phyloP scores from a whole-genome alignment of 2,797 vertebrate species.

The Borostomias antarcticus region DNA sequence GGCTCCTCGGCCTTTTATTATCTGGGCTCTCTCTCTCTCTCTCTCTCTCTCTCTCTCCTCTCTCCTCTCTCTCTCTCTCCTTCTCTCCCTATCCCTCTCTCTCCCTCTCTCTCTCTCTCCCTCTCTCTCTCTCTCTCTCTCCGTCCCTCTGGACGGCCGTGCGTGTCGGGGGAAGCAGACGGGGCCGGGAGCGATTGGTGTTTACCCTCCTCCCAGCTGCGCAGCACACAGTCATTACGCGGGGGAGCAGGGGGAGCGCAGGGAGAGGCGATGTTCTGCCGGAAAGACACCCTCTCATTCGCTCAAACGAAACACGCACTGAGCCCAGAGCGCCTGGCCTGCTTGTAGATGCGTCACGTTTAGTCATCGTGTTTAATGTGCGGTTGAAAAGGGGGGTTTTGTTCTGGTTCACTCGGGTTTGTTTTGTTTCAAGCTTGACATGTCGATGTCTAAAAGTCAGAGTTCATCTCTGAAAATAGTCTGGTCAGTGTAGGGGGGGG shows the following conservation, averaged over 20 bases:
- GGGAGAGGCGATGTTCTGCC: constrained; percentile 39
- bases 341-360: constrained; percentile 22
- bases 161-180: constrained; percentile 34
- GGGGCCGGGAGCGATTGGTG: constrained; percentile 36
- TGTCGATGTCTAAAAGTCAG: constrained; percentile 36
- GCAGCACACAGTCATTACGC: constrained; percentile 36
- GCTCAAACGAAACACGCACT: constrained; percentile 16
- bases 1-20: constrained; percentile 33
- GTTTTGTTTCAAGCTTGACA: constrained; percentile 25
- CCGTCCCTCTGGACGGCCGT: constrained; percentile 36
- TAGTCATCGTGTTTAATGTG: constrained; percentile 10
- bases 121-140: constrained; percentile 14
- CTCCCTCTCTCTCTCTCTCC: background rate
- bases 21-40: constrained; percentile 1
- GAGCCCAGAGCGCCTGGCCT: constrained; percentile 20
- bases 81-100: constrained; percentile 17
- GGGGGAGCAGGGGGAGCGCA: too few species aligned
- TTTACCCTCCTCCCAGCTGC: constrained; percentile 45
- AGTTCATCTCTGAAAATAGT: constrained; percentile 48
- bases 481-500: constrained; percentile 17
- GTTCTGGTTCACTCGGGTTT: background rate
- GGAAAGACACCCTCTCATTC: constrained; percentile 28
- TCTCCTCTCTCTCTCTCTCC: constrained; percentile 25
- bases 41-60: background rate
- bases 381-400: background rate